A percentile compares a stretch with the other conserved stretches of the same genome.
These are phyloP conservation scores for Drosophila melanica DNA, from an alignment of 1,140 invertebrate genomes.

Conservation along the genomic window DNA sequence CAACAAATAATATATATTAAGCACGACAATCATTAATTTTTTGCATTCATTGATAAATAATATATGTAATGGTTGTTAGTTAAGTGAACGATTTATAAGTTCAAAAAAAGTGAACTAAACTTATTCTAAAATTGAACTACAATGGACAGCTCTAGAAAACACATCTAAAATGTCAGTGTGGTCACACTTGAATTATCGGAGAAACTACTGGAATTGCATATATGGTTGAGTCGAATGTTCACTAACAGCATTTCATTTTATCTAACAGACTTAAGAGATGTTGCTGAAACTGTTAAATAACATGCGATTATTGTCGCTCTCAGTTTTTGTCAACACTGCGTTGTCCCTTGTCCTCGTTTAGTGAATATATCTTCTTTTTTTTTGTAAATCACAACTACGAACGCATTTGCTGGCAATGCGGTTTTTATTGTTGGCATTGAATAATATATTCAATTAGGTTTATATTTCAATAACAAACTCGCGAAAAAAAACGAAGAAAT, in stretches of 20 bases:
- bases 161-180: not conserved
- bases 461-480: slow-evolving; percentile 5
- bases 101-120: too few species aligned
- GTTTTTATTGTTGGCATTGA: slow-evolving; percentile 20
- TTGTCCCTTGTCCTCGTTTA: slow-evolving; percentile 30
- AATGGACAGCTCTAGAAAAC: too few species aligned
- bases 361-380: slow-evolving; percentile 17
- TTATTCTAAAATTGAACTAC: too few species aligned
- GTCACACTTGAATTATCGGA: not conserved
- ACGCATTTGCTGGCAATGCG: slow-evolving; percentile 44
- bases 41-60: too few species aligned
- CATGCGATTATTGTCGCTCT: slow-evolving; percentile 34
- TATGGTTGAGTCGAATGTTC: not conserved
- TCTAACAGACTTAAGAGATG: slow-evolving; percentile 1
- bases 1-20: too few species aligned
- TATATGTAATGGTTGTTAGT: too few species aligned
- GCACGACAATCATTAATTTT: too few species aligned
- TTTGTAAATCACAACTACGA: slow-evolving; percentile 22
- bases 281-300: slow-evolving; percentile 27
- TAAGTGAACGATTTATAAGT: too few species aligned
- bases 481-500: slow-evolving; percentile 7
- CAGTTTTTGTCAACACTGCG: slow-evolving; percentile 49
- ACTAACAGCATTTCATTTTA: slow-evolving; percentile 3
- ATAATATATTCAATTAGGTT: slow-evolving; percentile 14
- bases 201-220: slow-evolving; percentile 1